phyloP scores from a whole-genome alignment of 2,888 invertebrate species.

The Lasioglossum malachurum region DNA sequence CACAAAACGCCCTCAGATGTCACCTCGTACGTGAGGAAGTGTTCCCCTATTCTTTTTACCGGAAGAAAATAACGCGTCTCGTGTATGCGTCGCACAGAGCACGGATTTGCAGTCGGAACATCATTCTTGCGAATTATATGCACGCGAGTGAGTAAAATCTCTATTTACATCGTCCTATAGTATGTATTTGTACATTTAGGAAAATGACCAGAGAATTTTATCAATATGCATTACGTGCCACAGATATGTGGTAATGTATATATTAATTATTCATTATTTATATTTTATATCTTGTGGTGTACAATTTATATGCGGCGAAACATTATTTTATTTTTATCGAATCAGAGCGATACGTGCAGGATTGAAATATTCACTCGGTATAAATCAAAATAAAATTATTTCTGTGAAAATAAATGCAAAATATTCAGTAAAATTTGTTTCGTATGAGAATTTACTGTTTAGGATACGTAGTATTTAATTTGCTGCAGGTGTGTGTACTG shows the following conservation, averaged over 20 bases:
- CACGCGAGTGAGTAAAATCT: not conserved
- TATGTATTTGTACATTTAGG: too few relatives aligned
- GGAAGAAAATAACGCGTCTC: slow-evolving; percentile 11
- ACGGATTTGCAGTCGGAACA: slow-evolving; percentile 18
- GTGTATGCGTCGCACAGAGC: not conserved
- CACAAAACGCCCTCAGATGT: slow-evolving; percentile 40
- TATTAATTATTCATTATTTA: not conserved
- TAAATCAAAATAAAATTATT: not conserved
- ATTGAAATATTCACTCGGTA: not conserved
- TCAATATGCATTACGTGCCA: too few relatives aligned
- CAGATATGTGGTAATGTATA: too few relatives aligned
- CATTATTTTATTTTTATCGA: not conserved
- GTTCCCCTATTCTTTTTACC: slow-evolving; percentile 16
- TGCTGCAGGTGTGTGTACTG: not conserved
- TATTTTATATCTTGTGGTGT: not conserved
- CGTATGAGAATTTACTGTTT: not conserved
- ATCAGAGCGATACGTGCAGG: not conserved
- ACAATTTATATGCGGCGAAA: not conserved
- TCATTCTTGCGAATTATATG: not conserved
- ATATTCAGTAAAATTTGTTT: not conserved
- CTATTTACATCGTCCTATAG: not conserved
- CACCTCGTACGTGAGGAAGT: slow-evolving; percentile 35
- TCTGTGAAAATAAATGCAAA: not conserved
- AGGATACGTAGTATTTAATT: not conserved
- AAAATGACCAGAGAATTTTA: not conserved